Conservation (phyloP, 2,888 invertebrate genomes). For the Zelleria hepariella region DNA sequence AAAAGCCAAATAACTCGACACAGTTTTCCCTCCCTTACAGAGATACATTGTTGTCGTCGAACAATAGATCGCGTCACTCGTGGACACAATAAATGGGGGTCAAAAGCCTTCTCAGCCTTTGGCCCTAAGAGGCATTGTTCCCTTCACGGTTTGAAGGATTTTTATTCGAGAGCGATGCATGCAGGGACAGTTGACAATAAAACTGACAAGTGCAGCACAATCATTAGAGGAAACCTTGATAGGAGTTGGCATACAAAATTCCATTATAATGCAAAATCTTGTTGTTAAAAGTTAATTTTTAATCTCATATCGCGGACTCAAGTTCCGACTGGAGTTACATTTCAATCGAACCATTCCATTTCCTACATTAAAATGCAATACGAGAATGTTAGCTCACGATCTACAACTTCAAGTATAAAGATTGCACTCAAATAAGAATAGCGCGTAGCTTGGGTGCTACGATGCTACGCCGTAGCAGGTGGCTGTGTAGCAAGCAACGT, state of each 20-base stretch:
- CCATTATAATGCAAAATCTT: too few relatives aligned
- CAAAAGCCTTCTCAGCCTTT: slow-evolving; percentile 6
- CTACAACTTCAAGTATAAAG: too few relatives aligned
- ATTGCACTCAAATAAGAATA: too few relatives aligned
- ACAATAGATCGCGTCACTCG: not conserved
- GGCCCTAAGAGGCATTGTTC: slow-evolving; percentile 5
- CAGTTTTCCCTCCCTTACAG: not conserved
- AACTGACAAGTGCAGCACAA: too few relatives aligned
- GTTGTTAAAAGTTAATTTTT: too few relatives aligned
- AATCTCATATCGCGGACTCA: too few relatives aligned
- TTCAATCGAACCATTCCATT: too few relatives aligned
- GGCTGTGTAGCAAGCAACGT: not conserved
- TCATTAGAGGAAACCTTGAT: too few relatives aligned
- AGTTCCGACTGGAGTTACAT: too few relatives aligned
- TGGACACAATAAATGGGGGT: slow-evolving; percentile 5
- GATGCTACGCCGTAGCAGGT: not conserved
- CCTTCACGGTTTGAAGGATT: not conserved
- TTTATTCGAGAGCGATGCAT: not conserved
- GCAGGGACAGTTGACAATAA: not conserved
- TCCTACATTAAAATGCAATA: too few relatives aligned
- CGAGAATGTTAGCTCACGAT: too few relatives aligned
- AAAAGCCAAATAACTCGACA: not conserved
- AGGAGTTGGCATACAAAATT: too few relatives aligned
- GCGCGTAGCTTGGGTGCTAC: not conserved
- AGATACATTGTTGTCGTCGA: not conserved